A percentile compares a stretch with the other conserved stretches of the same genome.
phyloP scores from a whole-genome alignment of 2,113 vertebrate species.

The Thunnus maccoyii region DNA sequence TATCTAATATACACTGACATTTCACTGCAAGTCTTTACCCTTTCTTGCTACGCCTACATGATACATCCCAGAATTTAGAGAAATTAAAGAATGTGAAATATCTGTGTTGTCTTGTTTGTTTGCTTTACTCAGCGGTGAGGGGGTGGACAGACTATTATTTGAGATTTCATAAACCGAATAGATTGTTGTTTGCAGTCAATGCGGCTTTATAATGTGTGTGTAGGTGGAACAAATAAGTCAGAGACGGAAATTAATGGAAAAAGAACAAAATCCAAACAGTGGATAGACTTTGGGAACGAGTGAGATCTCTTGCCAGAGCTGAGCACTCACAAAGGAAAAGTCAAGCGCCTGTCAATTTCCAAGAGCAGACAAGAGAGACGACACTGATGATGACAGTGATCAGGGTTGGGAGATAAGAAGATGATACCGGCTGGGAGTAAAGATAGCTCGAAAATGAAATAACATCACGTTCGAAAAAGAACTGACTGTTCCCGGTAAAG shows the following conservation, averaged over 20 bases:
- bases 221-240: constrained; percentile 75
- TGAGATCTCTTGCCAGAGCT: constrained; percentile 41
- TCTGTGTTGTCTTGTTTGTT: constrained; percentile 50
- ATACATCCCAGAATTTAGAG: constrained; percentile 26
- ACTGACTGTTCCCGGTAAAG: constrained; percentile 46
- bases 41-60: constrained; percentile 25
- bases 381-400: constrained; percentile 62
- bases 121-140: constrained; percentile 51
- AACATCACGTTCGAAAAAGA: constrained; percentile 43
- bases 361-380: constrained; percentile 47
- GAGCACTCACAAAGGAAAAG: constrained; percentile 43
- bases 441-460: constrained; percentile 57
- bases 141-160: constrained; percentile 70
- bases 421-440: constrained; percentile 33
- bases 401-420: constrained; percentile 51
- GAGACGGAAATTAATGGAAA: constrained; percentile 57
- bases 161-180: constrained; percentile 53
- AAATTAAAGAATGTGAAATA: constrained; percentile 55
- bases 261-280: constrained; percentile 38
- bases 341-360: constrained; percentile 63
- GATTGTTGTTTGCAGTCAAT: constrained; percentile 38
- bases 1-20: constrained; percentile 14
- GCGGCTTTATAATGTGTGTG: constrained; percentile 57
- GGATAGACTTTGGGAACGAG: constrained; percentile 29
- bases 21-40: constrained; percentile 17